Base-by-base conservation (phyloP, 2,113 vertebrate species). In the Pipa parva region DNA sequence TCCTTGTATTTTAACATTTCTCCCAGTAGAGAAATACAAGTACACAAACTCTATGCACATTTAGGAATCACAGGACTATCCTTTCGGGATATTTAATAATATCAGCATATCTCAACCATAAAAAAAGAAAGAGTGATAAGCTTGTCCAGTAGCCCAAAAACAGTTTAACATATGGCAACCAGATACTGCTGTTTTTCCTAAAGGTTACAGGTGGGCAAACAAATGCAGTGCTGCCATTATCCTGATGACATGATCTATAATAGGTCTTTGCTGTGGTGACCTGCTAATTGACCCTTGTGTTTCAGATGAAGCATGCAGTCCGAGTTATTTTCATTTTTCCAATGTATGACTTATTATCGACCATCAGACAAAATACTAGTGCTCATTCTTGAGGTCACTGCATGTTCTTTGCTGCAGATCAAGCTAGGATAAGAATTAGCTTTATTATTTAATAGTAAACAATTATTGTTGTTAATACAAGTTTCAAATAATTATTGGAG, bases 151-250 rank as follows among this genome's bases (percentile, higher is more conserved):
- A 15, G 15, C 39, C 39, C 39, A 42, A 3, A 15, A 42, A n/a
- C 17, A 2, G 39, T 36, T 42, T n/a, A 42, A n/a, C 13, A 42
- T 42, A 42, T 54, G 58, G 27, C 57, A 31, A 48, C 24, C 29
- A 24, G 58, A 29, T 13, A 54, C 25, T 24, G 5, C 48, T 45
- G 31, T 54, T 69, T 25, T 36, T 24, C 25, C 48, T 61, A 70
- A 28, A 61, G 66, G 57, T 70, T 70, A 61, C 66, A 70, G 58
- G 66, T 61, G 66, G 48, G 54, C 29, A 46, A 33, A 70, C 66
- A 59, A 54, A 70, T 70, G 52, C 60, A 45, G 33, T 24, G 20
- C 28, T 61, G 58, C 60, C 33, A 61, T 70, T 52, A 61, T 51
- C 36, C 27, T 54, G 49, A 50, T 60, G 58, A 70, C 48, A 61